Evolutionary conservation across 2,113 vertebrate genomes (phyloP), one percentile per base, ranked within the genome.

Genomic region (Oreotrochilus melanogaster): DNA sequence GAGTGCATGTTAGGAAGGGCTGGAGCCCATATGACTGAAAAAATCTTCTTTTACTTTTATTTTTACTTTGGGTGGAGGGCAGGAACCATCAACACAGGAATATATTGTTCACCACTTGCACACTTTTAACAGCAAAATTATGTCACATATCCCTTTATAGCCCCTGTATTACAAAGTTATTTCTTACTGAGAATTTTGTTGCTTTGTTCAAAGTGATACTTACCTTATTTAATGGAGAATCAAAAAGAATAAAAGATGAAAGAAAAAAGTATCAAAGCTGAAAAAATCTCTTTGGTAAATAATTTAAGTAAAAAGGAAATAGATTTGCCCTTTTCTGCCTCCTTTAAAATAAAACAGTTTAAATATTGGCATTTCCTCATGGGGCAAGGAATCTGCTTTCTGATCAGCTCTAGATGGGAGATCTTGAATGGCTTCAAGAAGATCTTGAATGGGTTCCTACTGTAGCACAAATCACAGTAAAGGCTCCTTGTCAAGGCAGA

Each of bases 41-140:
- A 53, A 53, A 35, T 0, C 1, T 6, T 18, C 22, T 11, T 23
- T 25, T 3, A 37, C 10, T 16, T 11, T 21, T 27, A 18, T 51
- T 66, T 16, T 58, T 70, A 11, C 31, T 47, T 31, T 4, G 0
- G 0, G 4, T 3, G 8, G 1, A 21, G 45, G 10, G 45, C 45
- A 47, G 45, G 45, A 47, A 22, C 45, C 4, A 39, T 78, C 43
- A 42, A 48, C 6, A 24, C 27, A 66, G 11, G 5, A 66, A 62
- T 73, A 50, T 42, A 51, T 78, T 61, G 6, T 42, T 89, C 56
- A 79, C 5, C 24, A 47, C 10, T 83, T 76, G 16, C 10, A 42
- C 72, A 27, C 47, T 58, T 87, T 87, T 28, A n/a, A 14, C 11
- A 73, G 22, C 11, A n/a, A 35, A 85, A 83, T 31, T 18, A 43